Base-by-base conservation (phyloP, 1,140 invertebrate species). In the Anagrus nilaparvatae region DNA sequence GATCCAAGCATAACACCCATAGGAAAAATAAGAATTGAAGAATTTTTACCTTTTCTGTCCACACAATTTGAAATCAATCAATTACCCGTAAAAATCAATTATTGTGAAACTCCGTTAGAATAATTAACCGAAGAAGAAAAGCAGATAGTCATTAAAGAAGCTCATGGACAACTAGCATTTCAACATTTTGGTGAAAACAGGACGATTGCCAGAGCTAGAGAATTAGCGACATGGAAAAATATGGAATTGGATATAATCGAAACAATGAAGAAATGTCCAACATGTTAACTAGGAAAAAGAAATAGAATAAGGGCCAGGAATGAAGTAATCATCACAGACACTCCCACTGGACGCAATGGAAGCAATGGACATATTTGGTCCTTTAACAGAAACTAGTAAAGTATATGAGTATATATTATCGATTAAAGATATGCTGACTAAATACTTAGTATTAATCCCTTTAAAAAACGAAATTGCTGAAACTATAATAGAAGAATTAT, bases 131-230 rank as follows among this genome's bases (percentile, higher is more conserved):
- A 27, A 28, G 27, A 24, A 23, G 25, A 40, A 40, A 10, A 19
- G 13, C 17, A 30, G 3, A 24, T 35, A 36, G 20, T 43, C 6
- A 36, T 43, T 9, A 19, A 17, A 21, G 41, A 43, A 43, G 23
- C 32, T n/a, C 33, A 36, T 13, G 19, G 32, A 2, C 30, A 7
- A 36, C 17, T 29, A 19, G n/a, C n/a, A n/a, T n/a, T n/a, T n/a
- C n/a, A 23, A 33, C 30, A 25, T 21, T 43, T 34, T 33, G 31
- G 40, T 17, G 40, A 42, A 23, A 27, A 33, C 10, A 31, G 17
- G 17, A 16, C 29, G n/a, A 31, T 31, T 31, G n/a, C n/a, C 13
- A n/a, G 31, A 1, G 17, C 31, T 19, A 6, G 31, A 17, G 31
- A 33, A 19, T 10, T 33, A 33, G 29, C 13, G 6, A 32, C 5